Percentiles rank a stretch among this genome's conserved stretches.
Evolutionary conservation across 2,797 vertebrate genomes (phyloP).

Genomic region (Pagetopsis macropterus): DNA sequence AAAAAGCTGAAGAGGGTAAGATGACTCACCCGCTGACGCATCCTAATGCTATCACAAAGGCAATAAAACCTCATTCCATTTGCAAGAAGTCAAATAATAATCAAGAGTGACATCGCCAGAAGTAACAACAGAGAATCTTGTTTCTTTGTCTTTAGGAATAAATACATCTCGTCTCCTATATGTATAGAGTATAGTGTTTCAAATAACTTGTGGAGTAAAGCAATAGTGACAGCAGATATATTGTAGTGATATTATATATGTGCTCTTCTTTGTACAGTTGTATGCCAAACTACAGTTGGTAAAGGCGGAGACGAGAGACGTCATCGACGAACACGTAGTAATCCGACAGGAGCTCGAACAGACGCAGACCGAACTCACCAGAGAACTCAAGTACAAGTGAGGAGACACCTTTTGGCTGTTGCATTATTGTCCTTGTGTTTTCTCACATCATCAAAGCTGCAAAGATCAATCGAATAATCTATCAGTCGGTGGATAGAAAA

Average conservation of each 20-base stretch:
- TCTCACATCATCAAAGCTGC: not conserved
- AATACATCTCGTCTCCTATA: not conserved
- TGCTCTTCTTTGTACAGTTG: conserved; percentile 79
- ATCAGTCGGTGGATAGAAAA: too few relatives aligned
- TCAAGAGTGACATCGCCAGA: too few relatives aligned
- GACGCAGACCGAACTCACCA: conserved; percentile 94
- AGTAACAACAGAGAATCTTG: too few relatives aligned
- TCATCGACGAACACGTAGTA: conserved; percentile 91
- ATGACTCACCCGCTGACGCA: conserved; percentile 35
- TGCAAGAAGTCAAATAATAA: too few relatives aligned
- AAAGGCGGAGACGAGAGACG: conserved; percentile 93
- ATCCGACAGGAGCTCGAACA: conserved; percentile 97
- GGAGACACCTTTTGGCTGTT: conserved; percentile 34
- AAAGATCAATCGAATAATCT: too few relatives aligned
- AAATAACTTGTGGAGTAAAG: not conserved
- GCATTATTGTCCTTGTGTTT: not conserved
- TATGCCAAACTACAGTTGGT: conserved; percentile 94
- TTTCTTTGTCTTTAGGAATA: not conserved
- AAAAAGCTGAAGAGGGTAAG: conserved; percentile 96
- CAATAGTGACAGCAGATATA: not conserved
- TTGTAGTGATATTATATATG: too few relatives aligned
- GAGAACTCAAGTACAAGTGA: conserved; percentile 98
- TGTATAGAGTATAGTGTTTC: not conserved
- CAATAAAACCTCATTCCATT: not conserved
- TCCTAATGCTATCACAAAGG: not conserved